Evolutionary conservation across 2,797 vertebrate species (phyloP), one percentile per base, ranked within the genome.

Genomic region (Esox lucius): DNA sequence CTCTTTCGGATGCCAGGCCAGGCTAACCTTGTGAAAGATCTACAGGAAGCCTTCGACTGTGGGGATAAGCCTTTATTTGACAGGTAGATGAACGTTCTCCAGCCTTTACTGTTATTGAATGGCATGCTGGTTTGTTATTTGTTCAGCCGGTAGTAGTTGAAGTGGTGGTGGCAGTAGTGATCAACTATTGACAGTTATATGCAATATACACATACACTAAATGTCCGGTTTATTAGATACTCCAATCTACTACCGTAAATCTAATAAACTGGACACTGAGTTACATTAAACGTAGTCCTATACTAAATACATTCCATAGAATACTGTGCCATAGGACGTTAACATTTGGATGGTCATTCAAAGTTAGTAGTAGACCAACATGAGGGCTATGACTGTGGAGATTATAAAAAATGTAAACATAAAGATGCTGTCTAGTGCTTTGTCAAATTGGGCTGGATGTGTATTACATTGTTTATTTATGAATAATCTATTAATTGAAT

Each of bases 61-160:
- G 97, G 97, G n/a, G 96, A 97, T 86, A 97, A 98, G 86, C 97
- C 97, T 2, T 92, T 95, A 76, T 98, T 99, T 84, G 96, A 98
- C 93, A 96, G 96, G 97, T 98, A 89, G 82, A 19, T 6, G 33
- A n/a, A 22, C 51, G 62, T 7, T 12, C 12, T 53, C 1, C 35
- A 11, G 8, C 3, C 1, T 8, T 28, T 46, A 53, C 8, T 6
- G 22, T 46, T 39, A n/a, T 12, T 64, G n/a, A 65, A 68, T 48
- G 5, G 28, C 39, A 15, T 69, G 22, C 42, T 26, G 56, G 61
- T 61, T 61, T 26, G 56, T 61, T 46, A 11, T 46, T 39, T 39
- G 28, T 1, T 53, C 17, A 56, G 7, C 53, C 3, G 53, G 19
- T 19, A 56, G 17, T 56, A 19, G 17, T 5, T 35, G 33, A 56